A percentile compares a stretch with the other conserved stretches of the same genome.
Conservation (phyloP, 2,113 vertebrate genomes). For the Calidris pugnax region DNA sequence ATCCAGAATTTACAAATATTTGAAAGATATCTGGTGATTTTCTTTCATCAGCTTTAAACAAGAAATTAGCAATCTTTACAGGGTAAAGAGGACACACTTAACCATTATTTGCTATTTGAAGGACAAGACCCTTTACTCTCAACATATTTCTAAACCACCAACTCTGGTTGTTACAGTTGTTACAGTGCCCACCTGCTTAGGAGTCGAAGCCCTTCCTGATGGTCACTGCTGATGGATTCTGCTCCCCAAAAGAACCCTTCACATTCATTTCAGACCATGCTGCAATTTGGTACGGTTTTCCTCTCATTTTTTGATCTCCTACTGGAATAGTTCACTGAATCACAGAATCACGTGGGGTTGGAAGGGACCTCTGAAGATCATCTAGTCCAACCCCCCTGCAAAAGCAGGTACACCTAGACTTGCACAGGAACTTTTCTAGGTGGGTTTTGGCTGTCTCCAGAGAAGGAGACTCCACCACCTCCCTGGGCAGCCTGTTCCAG, state of each 20-base stretch:
- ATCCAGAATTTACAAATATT: background rate
- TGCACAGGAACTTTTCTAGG: too few species aligned
- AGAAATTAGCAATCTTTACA: background rate
- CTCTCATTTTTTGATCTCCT: background rate
- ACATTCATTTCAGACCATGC: background rate
- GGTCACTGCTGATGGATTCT: rapidly evolving
- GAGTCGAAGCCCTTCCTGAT: background rate
- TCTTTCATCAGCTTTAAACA: background rate
- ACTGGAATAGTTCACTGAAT: background rate
- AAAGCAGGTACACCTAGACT: too few species aligned
- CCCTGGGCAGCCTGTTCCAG: too few species aligned
- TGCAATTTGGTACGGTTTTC: background rate
- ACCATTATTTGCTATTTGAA: background rate
- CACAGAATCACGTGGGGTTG: too few species aligned
- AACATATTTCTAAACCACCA: background rate
- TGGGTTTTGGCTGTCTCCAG: too few species aligned
- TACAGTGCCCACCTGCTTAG: background rate
- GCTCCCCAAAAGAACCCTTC: background rate
- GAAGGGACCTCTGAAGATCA: too few species aligned
- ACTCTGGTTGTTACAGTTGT: background rate
- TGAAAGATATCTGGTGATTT: background rate
- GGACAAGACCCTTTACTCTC: background rate
- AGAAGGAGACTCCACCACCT: too few species aligned
- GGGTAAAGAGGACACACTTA: background rate
- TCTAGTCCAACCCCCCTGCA: too few species aligned